Base-by-base conservation (phyloP, 2,888 invertebrate species). In the Cheilosia grossa region DNA sequence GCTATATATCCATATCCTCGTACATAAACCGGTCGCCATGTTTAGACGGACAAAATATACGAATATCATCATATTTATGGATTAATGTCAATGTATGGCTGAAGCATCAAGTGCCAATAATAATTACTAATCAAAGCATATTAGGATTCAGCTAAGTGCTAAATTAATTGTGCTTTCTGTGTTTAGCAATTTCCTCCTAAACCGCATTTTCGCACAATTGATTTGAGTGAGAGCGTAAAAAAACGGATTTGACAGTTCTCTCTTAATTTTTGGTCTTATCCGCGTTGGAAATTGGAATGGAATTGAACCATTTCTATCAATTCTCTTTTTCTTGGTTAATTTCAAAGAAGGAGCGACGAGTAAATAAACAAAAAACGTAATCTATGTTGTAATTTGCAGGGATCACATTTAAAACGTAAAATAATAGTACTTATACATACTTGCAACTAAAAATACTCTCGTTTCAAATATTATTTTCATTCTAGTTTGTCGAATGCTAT, bases 281-380 rank as follows among this genome's bases (percentile, higher is more conserved):
- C 40, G 24, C 56, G 51, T 33, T 33, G 33, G 33, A 37, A 10
- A n/a, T n/a, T 37, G 44, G n/a, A 24, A 63, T 21, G n/a, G n/a
- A n/a, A 21, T 69, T 66, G 40, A 66, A 37, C 54, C 15, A 24
- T 64, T 80, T 75, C 47, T 53, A 30, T 24, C 27, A 37, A 21
- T 58, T 37, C 53, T 54, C 4, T 49, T 51, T 64, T 70, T 70
- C 49, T 37, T 56, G 37, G 4, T 15, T 58, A 42, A n/a, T 58
- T 30, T 54, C 10, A 72, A 67, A 47, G 72, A 73, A 73, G 56
- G 42, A 78, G 82, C 37, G 67, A 74, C 47, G 74, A 77, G 66
- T 73, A 83, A 79, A 83, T 73, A 83, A 83, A 83, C 73, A 82
- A 78, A 67, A 47, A 30, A 37, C 17, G 49, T 30, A 66, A 61